Base-by-base conservation (phyloP, 2,888 invertebrate species). In the Acleris laterana region DNA sequence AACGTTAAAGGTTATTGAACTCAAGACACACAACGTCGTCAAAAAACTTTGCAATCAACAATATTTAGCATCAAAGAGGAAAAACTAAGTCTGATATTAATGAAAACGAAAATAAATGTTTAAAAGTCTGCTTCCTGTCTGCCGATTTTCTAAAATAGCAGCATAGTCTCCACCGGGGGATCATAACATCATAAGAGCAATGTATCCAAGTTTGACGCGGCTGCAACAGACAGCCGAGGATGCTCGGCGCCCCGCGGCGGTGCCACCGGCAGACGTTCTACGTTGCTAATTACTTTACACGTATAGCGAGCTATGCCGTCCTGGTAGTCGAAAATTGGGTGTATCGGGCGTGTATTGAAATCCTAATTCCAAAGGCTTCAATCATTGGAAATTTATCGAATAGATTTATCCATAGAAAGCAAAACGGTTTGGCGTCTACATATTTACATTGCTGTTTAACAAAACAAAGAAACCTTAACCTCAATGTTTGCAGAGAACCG, bases 251-350 rank as follows among this genome's bases (percentile, higher is more conserved):
- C 69, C 69, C 63, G 69, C 63, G 52, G 69, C 66, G 69, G 48
- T 61, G 69, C 66, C 69, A 69, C 51, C 60, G 66, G 63, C 69
- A 69, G 69, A 56, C 66, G 60, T 51, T 48, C 22, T 32, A 49
- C 55, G 56, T 56, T 61, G 59, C 63, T 68, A 68, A 62, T 67
- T 67, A 52, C 65, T 65, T 51, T 46, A 46, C 46, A 38, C 38
- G 38, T 38, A 38, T 58, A 48, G 59, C 46, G 22, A 59, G 59
- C 63, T 58, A 68, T 68, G 58, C 17, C 19, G 53, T 17, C 67
- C 63, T 67, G 63, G 62, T 59, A 68, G 55, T 63, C 53, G 48
- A 51, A 50, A 46, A 58, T 58, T 57, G 49, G 48, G 62, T n/a
- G n/a, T 22, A 67, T 57, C 50, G 42, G 51, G 38, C 42, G 22